phyloP scores from a whole-genome alignment of 2,113 vertebrate genomes.

The Gambusia affinis region DNA sequence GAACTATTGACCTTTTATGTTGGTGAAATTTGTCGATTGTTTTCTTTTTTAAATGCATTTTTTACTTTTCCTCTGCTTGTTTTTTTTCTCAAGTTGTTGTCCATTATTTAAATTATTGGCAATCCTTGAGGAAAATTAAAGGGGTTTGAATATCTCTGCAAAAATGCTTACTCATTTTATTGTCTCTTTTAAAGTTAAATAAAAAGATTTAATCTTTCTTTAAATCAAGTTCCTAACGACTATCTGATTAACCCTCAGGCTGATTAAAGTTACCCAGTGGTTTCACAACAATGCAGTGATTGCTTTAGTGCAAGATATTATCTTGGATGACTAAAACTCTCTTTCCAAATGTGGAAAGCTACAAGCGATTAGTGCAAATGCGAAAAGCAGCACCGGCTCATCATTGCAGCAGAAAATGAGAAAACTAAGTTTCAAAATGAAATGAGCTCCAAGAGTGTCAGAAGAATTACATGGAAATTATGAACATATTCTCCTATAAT shows the following conservation, averaged over 20 bases:
- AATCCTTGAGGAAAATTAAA: neutral
- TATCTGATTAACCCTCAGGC: neutral
- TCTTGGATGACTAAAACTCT: neutral
- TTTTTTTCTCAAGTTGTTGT: neutral
- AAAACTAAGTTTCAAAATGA: neutral
- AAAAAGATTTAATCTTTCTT: neutral
- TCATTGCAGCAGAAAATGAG: neutral
- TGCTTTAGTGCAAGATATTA: neutral
- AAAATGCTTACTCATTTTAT: neutral
- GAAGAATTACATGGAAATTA: neutral
- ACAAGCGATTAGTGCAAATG: neutral
- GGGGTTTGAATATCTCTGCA: neutral
- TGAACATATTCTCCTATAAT: neutral
- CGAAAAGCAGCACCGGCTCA: neutral
- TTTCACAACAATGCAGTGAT: neutral
- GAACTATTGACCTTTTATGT: slow-evolving; percentile 23
- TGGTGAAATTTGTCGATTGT: neutral
- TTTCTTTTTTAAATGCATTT: neutral
- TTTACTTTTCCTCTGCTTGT: neutral
- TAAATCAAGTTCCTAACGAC: neutral
- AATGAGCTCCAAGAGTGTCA: neutral
- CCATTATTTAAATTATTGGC: neutral
- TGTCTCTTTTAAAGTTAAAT: neutral
- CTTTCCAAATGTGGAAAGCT: neutral
- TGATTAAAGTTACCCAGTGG: neutral